These are phyloP conservation scores for Cerastis leucographa DNA, from an alignment of 2,888 invertebrate genomes.

Conservation along the genomic window DNA sequence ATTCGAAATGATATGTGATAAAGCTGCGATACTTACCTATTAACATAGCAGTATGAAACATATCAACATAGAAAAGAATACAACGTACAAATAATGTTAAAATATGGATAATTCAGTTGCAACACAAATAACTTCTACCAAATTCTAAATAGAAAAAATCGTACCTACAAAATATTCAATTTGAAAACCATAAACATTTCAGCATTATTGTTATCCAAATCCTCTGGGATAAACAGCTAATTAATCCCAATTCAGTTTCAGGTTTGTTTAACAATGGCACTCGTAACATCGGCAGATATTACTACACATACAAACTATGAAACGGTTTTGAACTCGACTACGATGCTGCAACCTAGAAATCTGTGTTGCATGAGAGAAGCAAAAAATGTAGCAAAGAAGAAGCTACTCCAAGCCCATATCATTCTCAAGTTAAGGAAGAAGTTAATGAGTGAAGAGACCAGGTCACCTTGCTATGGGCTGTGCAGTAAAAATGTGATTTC, in stretches of 20 bases:
- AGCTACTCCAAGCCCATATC: slow-evolving; percentile 30
- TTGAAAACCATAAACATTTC: background rate
- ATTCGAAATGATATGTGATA: background rate
- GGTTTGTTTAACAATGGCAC: slow-evolving; percentile 42
- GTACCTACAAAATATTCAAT: background rate
- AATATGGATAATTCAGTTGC: background rate
- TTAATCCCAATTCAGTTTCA: slow-evolving; percentile 33
- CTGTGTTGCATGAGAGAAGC: slow-evolving; percentile 18
- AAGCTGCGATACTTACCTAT: background rate
- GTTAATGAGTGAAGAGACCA: slow-evolving; percentile 19
- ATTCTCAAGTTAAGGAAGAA: slow-evolving; percentile 40
- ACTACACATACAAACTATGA: slow-evolving; percentile 16
- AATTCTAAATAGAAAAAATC: background rate
- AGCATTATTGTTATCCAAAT: slow-evolving; percentile 16
- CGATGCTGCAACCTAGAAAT: slow-evolving; percentile 6
- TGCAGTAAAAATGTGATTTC: slow-evolving; percentile 25
- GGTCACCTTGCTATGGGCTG: slow-evolving; percentile 9
- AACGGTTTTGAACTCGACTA: background rate
- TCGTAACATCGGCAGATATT: slow-evolving; percentile 13
- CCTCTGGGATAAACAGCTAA: slow-evolving; percentile 7
- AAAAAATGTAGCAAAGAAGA: slow-evolving; percentile 33
- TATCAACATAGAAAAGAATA: background rate
- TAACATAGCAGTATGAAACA: background rate
- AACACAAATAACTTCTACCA: background rate
- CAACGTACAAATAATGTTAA: background rate